Base-by-base conservation (phyloP, 2,888 invertebrate genomes). In the Tortricodes alternella region DNA sequence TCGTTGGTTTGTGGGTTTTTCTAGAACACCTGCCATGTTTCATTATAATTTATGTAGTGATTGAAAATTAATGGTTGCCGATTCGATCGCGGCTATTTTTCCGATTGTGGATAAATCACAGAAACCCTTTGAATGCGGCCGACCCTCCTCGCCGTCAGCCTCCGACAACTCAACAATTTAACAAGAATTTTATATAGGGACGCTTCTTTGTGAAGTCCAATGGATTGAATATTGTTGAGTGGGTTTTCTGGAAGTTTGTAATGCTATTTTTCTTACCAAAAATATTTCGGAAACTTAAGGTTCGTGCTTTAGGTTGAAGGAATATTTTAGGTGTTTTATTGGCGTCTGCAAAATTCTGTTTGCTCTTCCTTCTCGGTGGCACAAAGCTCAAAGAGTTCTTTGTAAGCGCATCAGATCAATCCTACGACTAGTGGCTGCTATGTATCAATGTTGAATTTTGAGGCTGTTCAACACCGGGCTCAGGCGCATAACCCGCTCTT, bases 131-230 rank as follows among this genome's bases (percentile, higher is more conserved):
- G 41, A 55, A 29, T 44, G 29, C 23, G 15, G 53, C 41, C 34
- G 41, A 48, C 53, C 53, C 53, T 55, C 24, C 41, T 55, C 53
- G 34, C 48, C 41, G 53, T 48, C 53, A 55, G 41, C 34, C 48
- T 55, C 48, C 41, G 53, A 55, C 48, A 55, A 48, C 53, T 55
- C 53, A 48, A 55, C 48, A 48, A 55, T 53, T 55, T 49, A 49
- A 49, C 55, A 56, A 43, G 55, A 49, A 44, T 56, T 56, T 56
- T 49, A 56, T 55, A 55, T 34, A 35, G 41, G 55, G 34, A 48
- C 55, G 39, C 39, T 53, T 53, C 53, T 53, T 46, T 53, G 46
- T 48, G 48, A 27, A 55, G 39, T 55, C 53, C 39, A 41, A 41
- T 41, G 46, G 24, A 53, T 48, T 48, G 53, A 39, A 34, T 27